Percentiles rank a stretch among this genome's conserved stretches.
phyloP scores from a whole-genome alignment of 2,797 vertebrate species.

The Gambelia wislizenii region DNA sequence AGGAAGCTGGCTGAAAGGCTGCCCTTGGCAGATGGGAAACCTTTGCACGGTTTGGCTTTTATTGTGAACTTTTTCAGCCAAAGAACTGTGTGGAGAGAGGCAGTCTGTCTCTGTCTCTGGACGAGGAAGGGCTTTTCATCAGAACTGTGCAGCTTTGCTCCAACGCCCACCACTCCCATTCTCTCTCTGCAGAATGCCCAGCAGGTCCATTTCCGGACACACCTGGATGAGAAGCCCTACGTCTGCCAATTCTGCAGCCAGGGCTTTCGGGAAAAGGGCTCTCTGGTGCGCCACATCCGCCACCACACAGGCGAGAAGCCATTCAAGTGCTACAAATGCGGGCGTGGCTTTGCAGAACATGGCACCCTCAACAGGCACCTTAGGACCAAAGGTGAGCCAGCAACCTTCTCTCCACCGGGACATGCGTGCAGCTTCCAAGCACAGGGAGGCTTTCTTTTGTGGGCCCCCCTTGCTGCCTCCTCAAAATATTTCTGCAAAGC shows the following conservation, averaged over 20 bases:
- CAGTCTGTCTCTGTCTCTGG: too few species aligned
- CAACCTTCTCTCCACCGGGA: too few species aligned
- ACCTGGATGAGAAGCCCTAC: constrained; percentile 91
- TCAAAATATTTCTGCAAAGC: too few species aligned
- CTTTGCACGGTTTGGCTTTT: not conserved
- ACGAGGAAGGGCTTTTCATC: not conserved
- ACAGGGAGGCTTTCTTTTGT: fast-evolving
- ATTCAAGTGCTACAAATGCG: constrained; percentile 93
- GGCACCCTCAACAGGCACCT: constrained; percentile 96
- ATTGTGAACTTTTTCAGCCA: not conserved
- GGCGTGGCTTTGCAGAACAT: constrained; percentile 93
- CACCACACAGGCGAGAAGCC: constrained; percentile 98
- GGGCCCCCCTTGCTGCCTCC: too few species aligned
- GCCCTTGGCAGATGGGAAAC: not conserved
- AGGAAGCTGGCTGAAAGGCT: not conserved
- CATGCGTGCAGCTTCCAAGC: not conserved
- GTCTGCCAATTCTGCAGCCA: constrained; percentile 91
- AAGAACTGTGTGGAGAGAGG: too few species aligned
- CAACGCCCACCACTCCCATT: not conserved
- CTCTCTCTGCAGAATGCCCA: constrained; percentile 88
- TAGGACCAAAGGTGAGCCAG: constrained; percentile 90
- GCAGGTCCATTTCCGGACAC: constrained; percentile 96
- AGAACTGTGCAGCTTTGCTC: not conserved
- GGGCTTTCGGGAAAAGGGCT: constrained; percentile 96
- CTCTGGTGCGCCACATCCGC: constrained; percentile 93